Evolutionary conservation across 1,140 invertebrate genomes (phyloP), one percentile per base, ranked within the genome.

Genomic region (Geopemphigus sp.): DNA sequence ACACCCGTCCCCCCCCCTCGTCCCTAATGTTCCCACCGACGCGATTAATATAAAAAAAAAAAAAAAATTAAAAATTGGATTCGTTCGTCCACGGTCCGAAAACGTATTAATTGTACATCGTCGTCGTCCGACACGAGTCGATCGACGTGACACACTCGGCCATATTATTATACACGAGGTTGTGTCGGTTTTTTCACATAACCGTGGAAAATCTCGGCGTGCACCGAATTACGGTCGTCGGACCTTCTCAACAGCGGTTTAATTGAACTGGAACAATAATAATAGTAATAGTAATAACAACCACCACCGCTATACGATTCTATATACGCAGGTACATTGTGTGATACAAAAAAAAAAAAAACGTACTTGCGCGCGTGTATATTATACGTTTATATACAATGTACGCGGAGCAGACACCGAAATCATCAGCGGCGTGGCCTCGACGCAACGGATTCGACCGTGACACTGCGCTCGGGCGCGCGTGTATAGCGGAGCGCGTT

Each of bases 251-350:
- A 76, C 73, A 76, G 73, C 29, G 53, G 56, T 59, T 76, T 76
- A 76, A 76, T 76, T 76, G 73, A 76, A 76, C 73, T 76, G 73
- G 73, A 76, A 76, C 73, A 45, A 76, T 76, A 76, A 76, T 39
- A n/a, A 50, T 73, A 29, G 54, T 73, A 56, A 29, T 54, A 54
- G 54, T 73, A 73, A 39, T 59, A 39, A 56, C 29, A 72, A 72
- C 32, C 32, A 8, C 32, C 32, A 8, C 32, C 32, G n/a, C n/a
- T n/a, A n/a, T n/a, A n/a, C n/a, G n/a, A n/a, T n/a, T n/a, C n/a
- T n/a, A n/a, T n/a, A n/a, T n/a, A n/a, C n/a, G n/a, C 14, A 17
- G n/a, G 39, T 39, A 68, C 39, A 47, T 74, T n/a, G 26, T 74
- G 72, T 74, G 72, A 74, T 74, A n/a, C n/a, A n/a, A n/a, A n/a